Base-by-base conservation (phyloP, 2,888 invertebrate genomes). In the Tachina lurida region DNA sequence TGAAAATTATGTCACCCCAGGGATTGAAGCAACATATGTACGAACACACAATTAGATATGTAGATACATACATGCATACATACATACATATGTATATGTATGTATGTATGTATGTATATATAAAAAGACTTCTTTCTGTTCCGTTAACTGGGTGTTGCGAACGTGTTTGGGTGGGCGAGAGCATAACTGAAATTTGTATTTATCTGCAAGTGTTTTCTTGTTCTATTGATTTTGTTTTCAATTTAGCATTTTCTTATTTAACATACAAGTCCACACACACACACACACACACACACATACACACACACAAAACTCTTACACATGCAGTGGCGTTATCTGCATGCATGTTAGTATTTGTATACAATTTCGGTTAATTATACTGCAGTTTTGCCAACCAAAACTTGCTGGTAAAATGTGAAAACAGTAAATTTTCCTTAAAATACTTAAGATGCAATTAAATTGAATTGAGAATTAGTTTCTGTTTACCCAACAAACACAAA, bases 311-410 rank as follows among this genome's bases (percentile, higher is more conserved):
- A 3, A 49, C 60, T 17, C 13, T 4, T 43, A 43, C n/a, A 68
- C 17, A 52, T 13, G 13, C 8, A 13, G 7, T 9, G 39, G 15
- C 9, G 22, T 73, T 70, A 54, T 52, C 22, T 56, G 31, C 22
- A 67, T 60, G 22, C 77, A 41, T 70, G 70, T 17, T 47, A 47
- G 47, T 15, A 39, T 67, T 76, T 70, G 58, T 77, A 63, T 76
- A 83, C 67, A 86, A 80, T 80, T 87, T 85, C 77, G 80, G 87
- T 85, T 87, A 85, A 87, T 87, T 87, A 85, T 77, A 85, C 83
- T 87, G 84, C 87, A 87, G 82, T 83, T 84, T 78, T 84, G 74
- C 70, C 73, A 58, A 73, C 70, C 58, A 60, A 76, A 70, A 67
- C 19, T 71, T 49, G 17, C 63, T 80, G 65, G 60, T 68, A 60